Evolutionary conservation across 64 coral and sea anemone species (phyloP), one percentile per base, ranked within the genome.

Genomic region (Platygyra sinensis): DNA sequence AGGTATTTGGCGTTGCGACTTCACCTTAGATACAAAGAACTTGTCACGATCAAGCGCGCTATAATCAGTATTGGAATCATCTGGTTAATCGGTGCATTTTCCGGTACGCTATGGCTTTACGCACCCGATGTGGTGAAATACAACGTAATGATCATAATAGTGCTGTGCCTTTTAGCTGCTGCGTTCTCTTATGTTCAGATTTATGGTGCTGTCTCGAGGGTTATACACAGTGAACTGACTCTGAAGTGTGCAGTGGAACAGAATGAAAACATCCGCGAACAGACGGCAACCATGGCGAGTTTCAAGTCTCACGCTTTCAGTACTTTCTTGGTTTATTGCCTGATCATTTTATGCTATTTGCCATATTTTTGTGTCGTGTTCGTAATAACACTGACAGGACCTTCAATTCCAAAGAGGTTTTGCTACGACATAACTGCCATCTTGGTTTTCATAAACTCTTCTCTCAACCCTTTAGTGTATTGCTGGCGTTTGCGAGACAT

Each of bases 311-410:
- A 85, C 63, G 63, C 81, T 17, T 20, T 85, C 36, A 51, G 62
- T 29, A 85, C 81, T 24, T 85, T 85, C 39, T 71, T 64, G 81
- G 81, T 85, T 52, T 85, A 85, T 50, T 85, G 81, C 11, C n/a
- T 85, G 0, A 50, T 85, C 20, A 51, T 85, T 33, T 2, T 72
- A 22, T 85, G 81, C 24, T 85, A 85, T 72, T 52, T 85, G 11
- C 81, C 81, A 17, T 85, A 85, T 46, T 85, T 85, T 71, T 85
- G 81, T 50, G 81, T 85, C 14, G 24, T 85, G 14, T 16, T 72
- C 4, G 81, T 65, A 2, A 71, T 85, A 71, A 71, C 38, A 15
- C 12, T 52, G 11, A 71, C 31, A 0, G 81, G 81, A 72, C 81
- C 67, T 71, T 71, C 81, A 28, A 15, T 25, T 15, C 24, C 33